Percentiles rank a stretch among this genome's conserved stretches.
Conservation (phyloP, 2,113 vertebrate genomes). For the Cebidichthys violaceus region DNA sequence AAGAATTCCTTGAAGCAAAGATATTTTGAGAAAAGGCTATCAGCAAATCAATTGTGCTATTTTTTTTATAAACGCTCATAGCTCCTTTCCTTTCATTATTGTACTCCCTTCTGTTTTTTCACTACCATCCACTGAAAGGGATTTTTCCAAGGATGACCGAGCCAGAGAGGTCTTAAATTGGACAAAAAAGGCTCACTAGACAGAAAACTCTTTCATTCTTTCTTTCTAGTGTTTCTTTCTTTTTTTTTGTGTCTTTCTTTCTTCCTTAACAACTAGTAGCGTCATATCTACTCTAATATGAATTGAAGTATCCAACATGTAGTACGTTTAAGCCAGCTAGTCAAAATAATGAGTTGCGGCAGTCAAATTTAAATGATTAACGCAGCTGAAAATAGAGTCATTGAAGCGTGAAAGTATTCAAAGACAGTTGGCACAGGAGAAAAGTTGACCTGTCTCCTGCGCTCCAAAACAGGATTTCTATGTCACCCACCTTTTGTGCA, state of each 20-base stretch:
- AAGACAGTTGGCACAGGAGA: conserved; percentile 35
- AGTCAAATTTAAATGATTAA: conserved; percentile 65
- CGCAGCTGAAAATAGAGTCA: conserved; percentile 58
- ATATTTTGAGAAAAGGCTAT: not conserved
- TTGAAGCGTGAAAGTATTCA: conserved; percentile 62
- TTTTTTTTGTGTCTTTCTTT: not conserved
- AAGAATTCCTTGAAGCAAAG: not conserved
- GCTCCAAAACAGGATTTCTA: conserved; percentile 48
- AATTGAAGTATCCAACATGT: conserved; percentile 32
- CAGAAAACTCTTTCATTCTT: conserved; percentile 8
- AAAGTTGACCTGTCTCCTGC: conserved; percentile 39
- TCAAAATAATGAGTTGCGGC: conserved; percentile 66
- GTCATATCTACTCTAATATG: not conserved
- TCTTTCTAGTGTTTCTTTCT: not conserved
- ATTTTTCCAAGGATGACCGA: conserved; percentile 60
- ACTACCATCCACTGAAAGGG: conserved; percentile 31
- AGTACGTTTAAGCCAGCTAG: conserved; percentile 49
- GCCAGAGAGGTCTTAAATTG: conserved; percentile 32
- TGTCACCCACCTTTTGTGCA: conserved; percentile 62
- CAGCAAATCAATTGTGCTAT: conserved; percentile 44
- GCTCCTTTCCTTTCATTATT: conserved; percentile 34
- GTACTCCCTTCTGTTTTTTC: conserved; percentile 26
- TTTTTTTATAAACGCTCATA: conserved; percentile 18
- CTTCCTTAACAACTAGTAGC: not conserved
- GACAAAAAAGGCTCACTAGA: conserved; percentile 44